These are phyloP conservation scores for Gyrodactylus salaris DNA, from an alignment of 1,140 invertebrate species.

Conservation along the genomic window DNA sequence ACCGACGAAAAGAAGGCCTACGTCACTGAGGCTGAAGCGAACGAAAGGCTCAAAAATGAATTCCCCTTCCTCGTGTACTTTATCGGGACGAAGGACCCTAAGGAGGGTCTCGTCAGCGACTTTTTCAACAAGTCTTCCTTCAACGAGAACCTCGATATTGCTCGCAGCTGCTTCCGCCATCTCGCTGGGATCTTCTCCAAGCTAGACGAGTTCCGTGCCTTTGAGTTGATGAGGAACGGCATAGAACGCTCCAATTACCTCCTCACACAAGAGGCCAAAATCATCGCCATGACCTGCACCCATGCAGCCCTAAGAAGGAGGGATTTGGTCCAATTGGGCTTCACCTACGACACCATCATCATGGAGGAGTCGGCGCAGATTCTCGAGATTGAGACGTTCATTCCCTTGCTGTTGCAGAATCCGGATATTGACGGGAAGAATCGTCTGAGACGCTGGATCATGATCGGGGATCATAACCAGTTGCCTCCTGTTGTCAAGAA, in stretches of 20 bases:
- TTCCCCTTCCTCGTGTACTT: conserved; percentile 39
- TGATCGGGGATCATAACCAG: conserved; percentile 99
- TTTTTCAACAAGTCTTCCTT: conserved; percentile 44
- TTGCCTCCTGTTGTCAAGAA: conserved; percentile 95
- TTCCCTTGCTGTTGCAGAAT: conserved; percentile 57
- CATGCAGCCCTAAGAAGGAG: conserved; percentile 82
- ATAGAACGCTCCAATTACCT: conserved; percentile 75
- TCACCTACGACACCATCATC: conserved; percentile 88
- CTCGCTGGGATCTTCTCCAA: conserved; percentile 79
- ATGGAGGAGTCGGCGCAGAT: conserved; percentile 99
- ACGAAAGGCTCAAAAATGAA: conserved; percentile 16
- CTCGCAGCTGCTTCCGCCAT: conserved; percentile 65
- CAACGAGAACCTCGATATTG: conserved; percentile 56
- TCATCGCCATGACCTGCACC: conserved; percentile 99
- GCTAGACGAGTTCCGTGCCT: conserved; percentile 74
- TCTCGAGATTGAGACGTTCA: conserved; percentile 95
- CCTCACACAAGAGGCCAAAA: conserved; percentile 87
- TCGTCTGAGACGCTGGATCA: conserved; percentile 89
- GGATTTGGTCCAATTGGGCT: conserved; percentile 43
- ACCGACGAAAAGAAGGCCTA: background rate
- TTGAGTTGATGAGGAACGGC: conserved; percentile 62
- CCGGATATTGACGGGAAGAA: conserved; percentile 24
- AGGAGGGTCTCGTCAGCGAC: conserved; percentile 46
- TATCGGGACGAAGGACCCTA: background rate
- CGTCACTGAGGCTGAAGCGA: background rate